Evolutionary conservation across 2,797 vertebrate genomes (phyloP).

Genomic region (Oreochromis mossambicus): DNA sequence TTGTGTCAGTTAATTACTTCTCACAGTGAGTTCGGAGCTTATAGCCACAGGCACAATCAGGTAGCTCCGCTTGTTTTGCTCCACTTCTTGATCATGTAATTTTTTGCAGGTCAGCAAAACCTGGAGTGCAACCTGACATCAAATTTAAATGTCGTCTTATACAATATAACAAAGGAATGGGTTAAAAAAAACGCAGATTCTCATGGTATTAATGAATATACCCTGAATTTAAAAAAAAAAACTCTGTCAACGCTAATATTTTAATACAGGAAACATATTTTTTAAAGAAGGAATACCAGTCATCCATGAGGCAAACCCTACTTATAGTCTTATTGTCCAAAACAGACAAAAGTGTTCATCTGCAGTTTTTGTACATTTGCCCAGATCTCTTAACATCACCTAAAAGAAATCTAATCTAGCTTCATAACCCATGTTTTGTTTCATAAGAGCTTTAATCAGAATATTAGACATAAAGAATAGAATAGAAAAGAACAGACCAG

Average conservation of each 20-base stretch:
- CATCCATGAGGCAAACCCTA: neutral
- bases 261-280: neutral
- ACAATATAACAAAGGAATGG: neutral
- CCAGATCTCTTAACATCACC: neutral
- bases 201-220: neutral
- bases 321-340: neutral
- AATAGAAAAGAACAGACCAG: neutral
- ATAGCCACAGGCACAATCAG: constrained; percentile 11
- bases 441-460: neutral
- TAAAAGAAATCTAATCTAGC: neutral
- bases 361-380: neutral
- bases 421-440: neutral
- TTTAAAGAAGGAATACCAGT: neutral
- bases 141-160: neutral
- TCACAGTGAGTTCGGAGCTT: constrained; percentile 37
- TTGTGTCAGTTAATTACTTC: constrained; percentile 49
- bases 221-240: neutral
- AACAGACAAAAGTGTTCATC: neutral
- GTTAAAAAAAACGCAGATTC: rapidly evolving
- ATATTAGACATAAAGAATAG: neutral
- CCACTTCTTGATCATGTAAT: constrained; percentile 8
- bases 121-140: neutral
- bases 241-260: neutral
- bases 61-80: constrained; percentile 17
- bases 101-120: constrained; percentile 6